These are phyloP conservation scores for Melanostigma gelatinosum DNA, from an alignment of 2,113 vertebrate genomes.

Conservation along the genomic window DNA sequence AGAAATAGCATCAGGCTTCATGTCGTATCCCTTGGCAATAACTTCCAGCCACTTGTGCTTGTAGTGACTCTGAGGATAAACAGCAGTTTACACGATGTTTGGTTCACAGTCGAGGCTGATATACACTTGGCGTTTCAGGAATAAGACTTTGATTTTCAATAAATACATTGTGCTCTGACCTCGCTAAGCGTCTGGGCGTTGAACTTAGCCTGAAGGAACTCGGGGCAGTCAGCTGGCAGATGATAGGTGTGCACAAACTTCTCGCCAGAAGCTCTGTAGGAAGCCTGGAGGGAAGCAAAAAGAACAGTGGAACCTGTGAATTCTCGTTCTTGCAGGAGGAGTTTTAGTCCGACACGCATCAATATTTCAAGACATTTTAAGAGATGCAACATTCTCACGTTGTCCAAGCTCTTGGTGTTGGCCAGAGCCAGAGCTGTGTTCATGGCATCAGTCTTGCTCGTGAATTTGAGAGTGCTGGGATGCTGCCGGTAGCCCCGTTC, in stretches of 20 bases:
- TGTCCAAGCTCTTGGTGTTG: conserved; percentile 89
- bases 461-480: conserved; percentile 89
- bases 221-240: conserved; percentile 87
- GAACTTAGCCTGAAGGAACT: conserved; percentile 92
- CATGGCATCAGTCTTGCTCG: conserved; percentile 91
- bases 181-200: conserved; percentile 92
- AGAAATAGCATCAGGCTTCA: conserved; percentile 89
- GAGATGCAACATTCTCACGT: conserved; percentile 55
- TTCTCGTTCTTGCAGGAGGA: neutral
- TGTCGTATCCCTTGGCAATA: conserved; percentile 90
- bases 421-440: conserved; percentile 88
- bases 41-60: conserved; percentile 87
- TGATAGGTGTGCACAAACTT: conserved; percentile 90
- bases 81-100: conserved; percentile 14
- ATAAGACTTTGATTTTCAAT: neutral
- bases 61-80: conserved; percentile 86
- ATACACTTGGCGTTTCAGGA: neutral
- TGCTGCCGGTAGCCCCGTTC: conserved; percentile 84
- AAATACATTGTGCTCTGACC: conserved; percentile 77
- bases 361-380: neutral
- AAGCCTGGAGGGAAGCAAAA: conserved; percentile 76
- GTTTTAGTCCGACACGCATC: neutral
- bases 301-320: neutral
- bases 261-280: conserved; percentile 93
- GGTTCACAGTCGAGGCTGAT: neutral